These are phyloP conservation scores for Colinus virginianus DNA, from an alignment of 2,113 vertebrate genomes.

Conservation along the genomic window DNA sequence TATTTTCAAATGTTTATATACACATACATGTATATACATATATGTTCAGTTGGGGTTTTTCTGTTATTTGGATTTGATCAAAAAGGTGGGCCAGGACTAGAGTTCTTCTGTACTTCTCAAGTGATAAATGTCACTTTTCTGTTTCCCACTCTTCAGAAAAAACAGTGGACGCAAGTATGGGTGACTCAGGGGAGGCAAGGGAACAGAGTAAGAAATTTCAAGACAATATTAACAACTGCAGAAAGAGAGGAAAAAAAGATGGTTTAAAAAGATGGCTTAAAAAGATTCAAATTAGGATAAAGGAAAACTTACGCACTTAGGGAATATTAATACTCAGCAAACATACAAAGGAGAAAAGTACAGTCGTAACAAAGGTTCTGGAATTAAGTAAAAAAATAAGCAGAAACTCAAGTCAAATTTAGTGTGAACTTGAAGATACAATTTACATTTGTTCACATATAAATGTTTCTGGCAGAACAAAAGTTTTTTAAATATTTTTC, in stretches of 20 bases:
- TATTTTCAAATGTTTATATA: no score
- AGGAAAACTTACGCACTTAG: not conserved
- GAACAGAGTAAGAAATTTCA: not conserved
- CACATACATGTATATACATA: no score
- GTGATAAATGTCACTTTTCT: not conserved
- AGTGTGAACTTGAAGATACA: not conserved
- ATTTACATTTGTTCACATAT: not conserved
- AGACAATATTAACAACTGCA: not conserved
- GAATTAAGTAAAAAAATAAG: not conserved
- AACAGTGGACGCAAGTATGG: not conserved
- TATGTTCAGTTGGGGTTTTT: no score
- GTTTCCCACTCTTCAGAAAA: not conserved
- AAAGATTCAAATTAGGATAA: constrained; percentile 25
- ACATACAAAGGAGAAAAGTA: not conserved
- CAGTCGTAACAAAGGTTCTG: not conserved
- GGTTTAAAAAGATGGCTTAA: not conserved
- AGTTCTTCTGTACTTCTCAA: not conserved
- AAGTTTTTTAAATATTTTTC: not conserved
- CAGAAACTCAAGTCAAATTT: not conserved
- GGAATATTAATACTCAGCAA: not conserved
- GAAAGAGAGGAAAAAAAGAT: not conserved
- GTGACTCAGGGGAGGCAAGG: rapidly evolving
- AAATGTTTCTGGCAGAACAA: not conserved
- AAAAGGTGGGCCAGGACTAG: not conserved
- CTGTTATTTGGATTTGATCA: not conserved